These are phyloP conservation scores for Oreochromis aureus DNA, from an alignment of 2,113 vertebrate species.

Conservation along the genomic window DNA sequence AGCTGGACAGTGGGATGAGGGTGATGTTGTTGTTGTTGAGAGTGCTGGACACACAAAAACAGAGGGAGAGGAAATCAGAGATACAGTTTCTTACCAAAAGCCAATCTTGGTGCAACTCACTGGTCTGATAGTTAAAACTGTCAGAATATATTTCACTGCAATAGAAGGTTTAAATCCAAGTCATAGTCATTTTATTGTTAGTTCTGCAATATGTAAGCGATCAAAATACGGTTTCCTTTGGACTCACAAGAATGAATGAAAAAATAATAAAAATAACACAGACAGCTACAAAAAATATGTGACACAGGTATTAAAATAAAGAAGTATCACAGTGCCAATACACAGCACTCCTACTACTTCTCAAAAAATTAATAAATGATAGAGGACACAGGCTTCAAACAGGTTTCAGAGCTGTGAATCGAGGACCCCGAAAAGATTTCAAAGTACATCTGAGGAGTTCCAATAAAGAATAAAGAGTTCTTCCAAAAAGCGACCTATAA, in stretches of 20 bases:
- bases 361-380: neutral
- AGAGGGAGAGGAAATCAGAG: neutral
- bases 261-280: neutral
- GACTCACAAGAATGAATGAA: accelerated
- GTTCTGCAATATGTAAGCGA: neutral
- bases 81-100: conserved; percentile 28
- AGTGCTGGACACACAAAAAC: conserved; percentile 74
- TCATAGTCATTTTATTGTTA: neutral
- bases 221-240: neutral
- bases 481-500: neutral
- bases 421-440: neutral
- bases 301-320: neutral
- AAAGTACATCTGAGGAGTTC: neutral
- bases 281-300: neutral
- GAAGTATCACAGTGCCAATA: neutral
- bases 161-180: neutral
- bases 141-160: neutral
- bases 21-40: conserved; percentile 99
- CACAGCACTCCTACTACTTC: neutral
- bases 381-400: neutral
- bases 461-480: neutral
- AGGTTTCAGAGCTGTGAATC: neutral
- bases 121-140: neutral
- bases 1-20: conserved; percentile 96
- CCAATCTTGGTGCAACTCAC: neutral